Evolutionary conservation across 1,140 invertebrate species (phyloP).

Genomic region (Trichoplusia ni): DNA sequence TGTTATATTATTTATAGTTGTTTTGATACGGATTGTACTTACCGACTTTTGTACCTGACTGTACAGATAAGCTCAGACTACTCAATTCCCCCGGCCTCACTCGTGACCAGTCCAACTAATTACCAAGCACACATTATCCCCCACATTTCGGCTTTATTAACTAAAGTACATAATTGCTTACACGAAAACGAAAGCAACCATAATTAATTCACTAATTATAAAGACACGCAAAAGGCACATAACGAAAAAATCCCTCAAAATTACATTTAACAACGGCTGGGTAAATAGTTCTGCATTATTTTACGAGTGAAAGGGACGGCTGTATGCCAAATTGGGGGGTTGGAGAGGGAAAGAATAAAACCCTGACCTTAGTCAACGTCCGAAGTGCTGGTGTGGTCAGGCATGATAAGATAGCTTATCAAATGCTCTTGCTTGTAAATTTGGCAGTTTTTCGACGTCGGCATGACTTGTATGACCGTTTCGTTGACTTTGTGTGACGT

Average conservation of each 20-base stretch:
- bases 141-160: too few species aligned
- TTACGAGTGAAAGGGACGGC: background rate
- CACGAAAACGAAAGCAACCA: too few species aligned
- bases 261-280: background rate
- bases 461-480: background rate
- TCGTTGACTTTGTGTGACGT: too few species aligned
- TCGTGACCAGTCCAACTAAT: too few species aligned
- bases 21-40: too few species aligned
- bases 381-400: conserved; percentile 5
- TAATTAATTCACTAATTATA: background rate
- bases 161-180: too few species aligned
- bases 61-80: too few species aligned
- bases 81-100: too few species aligned
- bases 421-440: background rate
- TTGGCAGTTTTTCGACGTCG: background rate
- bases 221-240: background rate
- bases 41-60: too few species aligned
- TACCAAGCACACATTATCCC: too few species aligned
- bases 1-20: too few species aligned
- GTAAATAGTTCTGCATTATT: background rate
- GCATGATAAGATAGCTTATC: conserved; percentile 15
- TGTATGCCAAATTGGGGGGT: background rate
- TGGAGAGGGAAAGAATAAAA: background rate
- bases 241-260: background rate
- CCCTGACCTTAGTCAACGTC: conserved; percentile 12